Percentiles rank a stretch among this genome's conserved stretches.
Evolutionary conservation across 1,140 invertebrate genomes (phyloP).

Genomic region (Apis florea): DNA sequence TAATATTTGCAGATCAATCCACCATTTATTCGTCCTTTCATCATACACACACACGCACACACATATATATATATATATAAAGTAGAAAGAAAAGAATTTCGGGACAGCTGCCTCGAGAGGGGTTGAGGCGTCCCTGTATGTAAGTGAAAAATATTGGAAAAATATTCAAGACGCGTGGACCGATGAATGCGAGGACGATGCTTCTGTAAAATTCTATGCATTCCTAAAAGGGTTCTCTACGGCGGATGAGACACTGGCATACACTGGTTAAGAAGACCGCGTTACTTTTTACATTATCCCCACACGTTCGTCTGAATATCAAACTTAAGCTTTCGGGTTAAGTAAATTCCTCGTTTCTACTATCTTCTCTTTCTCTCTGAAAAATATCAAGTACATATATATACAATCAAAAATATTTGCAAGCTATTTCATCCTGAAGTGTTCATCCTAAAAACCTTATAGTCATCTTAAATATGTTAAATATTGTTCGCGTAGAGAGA

Average conservation of each 20-base stretch:
- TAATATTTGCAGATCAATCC: too few relatives aligned
- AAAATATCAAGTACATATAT: not conserved
- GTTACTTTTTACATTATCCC: not conserved
- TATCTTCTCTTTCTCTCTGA: not conserved
- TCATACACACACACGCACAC: too few relatives aligned
- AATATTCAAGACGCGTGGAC: conserved; percentile 23
- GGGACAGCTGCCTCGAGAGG: not conserved
- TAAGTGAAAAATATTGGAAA: conserved; percentile 40
- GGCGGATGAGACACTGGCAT: not conserved
- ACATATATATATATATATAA: too few relatives aligned
- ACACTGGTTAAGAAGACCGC: not conserved
- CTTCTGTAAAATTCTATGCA: conserved; percentile 56
- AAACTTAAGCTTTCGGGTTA: not conserved
- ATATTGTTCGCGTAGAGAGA: too few relatives aligned
- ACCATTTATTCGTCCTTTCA: not conserved
- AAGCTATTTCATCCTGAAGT: not conserved
- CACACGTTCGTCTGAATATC: not conserved
- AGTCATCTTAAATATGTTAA: too few relatives aligned
- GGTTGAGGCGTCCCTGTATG: not conserved
- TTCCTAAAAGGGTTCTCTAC: conserved; percentile 13
- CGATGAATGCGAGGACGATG: conserved; percentile 29
- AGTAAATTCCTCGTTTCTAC: not conserved
- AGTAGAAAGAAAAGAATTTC: not conserved
- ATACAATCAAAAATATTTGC: not conserved
- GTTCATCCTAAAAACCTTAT: too few relatives aligned